Evolutionary conservation across 2,888 invertebrate species (phyloP).

Genomic region (Chloroclystis v-ata): DNA sequence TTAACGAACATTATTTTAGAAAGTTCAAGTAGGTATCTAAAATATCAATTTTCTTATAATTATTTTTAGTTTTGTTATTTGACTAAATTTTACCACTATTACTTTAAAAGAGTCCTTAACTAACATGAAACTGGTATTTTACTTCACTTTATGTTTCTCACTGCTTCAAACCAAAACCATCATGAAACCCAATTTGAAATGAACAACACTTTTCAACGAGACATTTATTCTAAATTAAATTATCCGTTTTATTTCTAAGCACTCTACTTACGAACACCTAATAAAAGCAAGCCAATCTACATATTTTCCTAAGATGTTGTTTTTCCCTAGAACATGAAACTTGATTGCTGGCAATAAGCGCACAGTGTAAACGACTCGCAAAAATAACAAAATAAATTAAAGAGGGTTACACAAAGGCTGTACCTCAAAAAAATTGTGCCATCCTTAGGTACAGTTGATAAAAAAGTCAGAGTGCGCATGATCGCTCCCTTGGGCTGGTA

Average conservation of each 20-base stretch:
- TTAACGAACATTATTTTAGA: too few species aligned
- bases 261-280: slow-evolving; percentile 8
- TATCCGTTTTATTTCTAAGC: background rate
- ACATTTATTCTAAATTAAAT: background rate
- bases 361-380: slow-evolving; percentile 40
- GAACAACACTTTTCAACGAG: too few species aligned
- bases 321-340: slow-evolving; percentile 37
- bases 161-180: too few species aligned
- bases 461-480: slow-evolving; percentile 44
- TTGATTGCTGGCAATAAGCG: slow-evolving; percentile 38
- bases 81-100: too few species aligned
- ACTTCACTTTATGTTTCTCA: too few species aligned
- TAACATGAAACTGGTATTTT: too few species aligned
- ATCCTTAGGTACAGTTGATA: slow-evolving; percentile 23
- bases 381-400: slow-evolving; percentile 55
- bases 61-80: too few species aligned
- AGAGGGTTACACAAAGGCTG: slow-evolving; percentile 50
- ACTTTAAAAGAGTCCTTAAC: too few species aligned
- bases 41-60: too few species aligned
- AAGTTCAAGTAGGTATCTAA: too few species aligned
- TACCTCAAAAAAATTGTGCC: slow-evolving; percentile 29
- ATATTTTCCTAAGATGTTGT: slow-evolving; percentile 24
- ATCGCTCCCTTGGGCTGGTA: slow-evolving; percentile 65
- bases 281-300: slow-evolving; percentile 18
- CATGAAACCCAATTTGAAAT: too few species aligned